Evolutionary conservation across 1,140 invertebrate species (phyloP), one percentile per base, ranked within the genome.

Genomic region (Halotydeus destructor): DNA sequence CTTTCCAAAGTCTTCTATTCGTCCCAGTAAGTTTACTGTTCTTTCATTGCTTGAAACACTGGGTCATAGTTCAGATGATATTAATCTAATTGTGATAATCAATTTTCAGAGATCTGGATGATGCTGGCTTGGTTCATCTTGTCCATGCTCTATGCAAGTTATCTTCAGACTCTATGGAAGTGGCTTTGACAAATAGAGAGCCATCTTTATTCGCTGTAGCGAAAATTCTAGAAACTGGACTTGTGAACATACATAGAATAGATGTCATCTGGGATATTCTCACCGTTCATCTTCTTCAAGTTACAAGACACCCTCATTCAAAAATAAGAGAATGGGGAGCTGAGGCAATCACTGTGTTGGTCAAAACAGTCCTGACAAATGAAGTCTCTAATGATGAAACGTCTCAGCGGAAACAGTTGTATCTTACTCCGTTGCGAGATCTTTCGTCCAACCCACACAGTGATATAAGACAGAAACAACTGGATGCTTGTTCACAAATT

Each of bases 251-350:
- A 60, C 69, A 76, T 30, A 65, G 91, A 32, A 80, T 97, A 22
- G 82, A 93, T 59, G 80, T 94, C 5, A 68, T 96, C 34, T 98
- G 91, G 91, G 70, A 78, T 50, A 86, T 86, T 6, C 67, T 98
- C n/a, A 96, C 88, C 0, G 85, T 84, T 59, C 89, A 97, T 66
- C 63, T 97, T 18, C 56, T 96, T 14, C 85, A 96, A 66, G 59
- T 68, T 23, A 94, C 88, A 57, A 80, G 84, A 55, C 89, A 97
- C 66, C 81, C 88, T 0, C 84, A 94, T 53, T 78, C 82, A 41
- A 68, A 80, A 44, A 86, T 97, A 80, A 66, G 91, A 25, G 85
- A 89, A 61, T 97, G 89, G 88, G 89, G 88, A 5, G 85, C 91
- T 1, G 85, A 94, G 62, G 86, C 89, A 2, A 75, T 97, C 14